Percentiles rank a stretch among this genome's conserved stretches.
phyloP scores from a whole-genome alignment of 1,140 invertebrate genomes.

The Teleopsis dalmanni region DNA sequence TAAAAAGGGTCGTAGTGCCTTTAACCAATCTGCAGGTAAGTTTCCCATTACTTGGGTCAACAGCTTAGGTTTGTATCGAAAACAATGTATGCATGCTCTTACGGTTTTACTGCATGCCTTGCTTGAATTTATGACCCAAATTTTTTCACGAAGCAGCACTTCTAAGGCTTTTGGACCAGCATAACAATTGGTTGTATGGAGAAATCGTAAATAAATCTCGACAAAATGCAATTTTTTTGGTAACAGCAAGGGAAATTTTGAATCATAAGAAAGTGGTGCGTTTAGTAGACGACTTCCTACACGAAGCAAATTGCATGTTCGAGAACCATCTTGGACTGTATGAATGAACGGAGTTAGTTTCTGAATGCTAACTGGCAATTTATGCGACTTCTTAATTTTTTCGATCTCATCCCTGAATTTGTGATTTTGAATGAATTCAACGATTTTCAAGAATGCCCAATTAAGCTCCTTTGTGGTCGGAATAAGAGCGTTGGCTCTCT shows the following conservation, averaged over 20 bases:
- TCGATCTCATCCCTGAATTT: conserved; percentile 1
- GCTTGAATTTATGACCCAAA: conserved; percentile 12
- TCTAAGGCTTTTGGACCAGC: conserved; percentile 5
- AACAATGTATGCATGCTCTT: conserved; percentile 6
- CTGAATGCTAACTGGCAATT: conserved; percentile 1
- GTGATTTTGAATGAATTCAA: conserved; percentile 2
- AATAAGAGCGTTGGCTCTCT: background rate
- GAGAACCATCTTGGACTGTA: background rate
- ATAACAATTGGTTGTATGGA: conserved; percentile 9
- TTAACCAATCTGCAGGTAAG: conserved; percentile 3
- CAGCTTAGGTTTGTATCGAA: conserved; percentile 9
- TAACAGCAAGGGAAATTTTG: conserved; percentile 8
- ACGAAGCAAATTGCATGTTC: conserved; percentile 3
- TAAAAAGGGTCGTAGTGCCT: conserved; percentile 5
- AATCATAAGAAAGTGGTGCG: conserved; percentile 7
- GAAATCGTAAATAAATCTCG: conserved; percentile 1
- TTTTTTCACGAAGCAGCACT: conserved; percentile 5
- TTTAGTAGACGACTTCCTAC: conserved; percentile 6
- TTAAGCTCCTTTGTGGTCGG: background rate
- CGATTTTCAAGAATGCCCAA: background rate
- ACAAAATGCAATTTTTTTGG: conserved; percentile 7
- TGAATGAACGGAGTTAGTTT: conserved; percentile 4
- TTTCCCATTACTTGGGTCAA: conserved; percentile 9
- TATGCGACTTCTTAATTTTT: background rate
- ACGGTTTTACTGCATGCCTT: conserved; percentile 7